These are phyloP conservation scores for Astyanax mexicanus DNA, from an alignment of 2,797 vertebrate genomes.

Conservation along the genomic window DNA sequence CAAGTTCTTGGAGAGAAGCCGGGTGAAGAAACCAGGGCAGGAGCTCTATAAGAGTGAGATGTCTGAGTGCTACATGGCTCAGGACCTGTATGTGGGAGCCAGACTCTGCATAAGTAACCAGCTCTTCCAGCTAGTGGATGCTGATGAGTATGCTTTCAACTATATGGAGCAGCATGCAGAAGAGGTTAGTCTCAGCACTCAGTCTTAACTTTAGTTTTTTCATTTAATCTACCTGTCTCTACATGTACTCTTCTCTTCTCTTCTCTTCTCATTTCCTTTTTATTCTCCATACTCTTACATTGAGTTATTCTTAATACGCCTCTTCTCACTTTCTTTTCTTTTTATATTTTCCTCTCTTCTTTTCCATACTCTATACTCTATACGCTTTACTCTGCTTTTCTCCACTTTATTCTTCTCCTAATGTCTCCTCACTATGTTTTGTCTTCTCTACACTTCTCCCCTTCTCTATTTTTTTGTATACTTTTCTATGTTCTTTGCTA, in stretches of 20 bases:
- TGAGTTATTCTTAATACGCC: too few species aligned
- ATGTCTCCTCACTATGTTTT: too few species aligned
- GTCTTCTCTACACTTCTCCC: too few species aligned
- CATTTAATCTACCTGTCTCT: too few species aligned
- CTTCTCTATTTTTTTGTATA: too few species aligned
- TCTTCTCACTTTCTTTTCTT: background rate
- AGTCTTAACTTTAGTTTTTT: background rate
- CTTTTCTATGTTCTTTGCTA: too few species aligned
- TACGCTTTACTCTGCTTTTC: too few species aligned
- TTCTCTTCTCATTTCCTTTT: background rate
- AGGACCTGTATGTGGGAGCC: constrained; percentile 88
- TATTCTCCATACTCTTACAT: background rate
- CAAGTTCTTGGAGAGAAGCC: constrained; percentile 85
- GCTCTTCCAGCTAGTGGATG: constrained; percentile 83
- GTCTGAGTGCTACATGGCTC: constrained; percentile 82
- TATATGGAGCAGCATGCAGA: constrained; percentile 90
- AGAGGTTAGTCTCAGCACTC: constrained; percentile 74
- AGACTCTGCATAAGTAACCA: constrained; percentile 81
- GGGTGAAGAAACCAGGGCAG: constrained; percentile 89
- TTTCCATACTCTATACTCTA: too few species aligned
- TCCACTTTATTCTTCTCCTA: too few species aligned
- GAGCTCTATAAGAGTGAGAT: constrained; percentile 86
- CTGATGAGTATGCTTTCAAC: constrained; percentile 88
- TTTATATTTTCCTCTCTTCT: too few species aligned
- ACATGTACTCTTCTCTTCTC: background rate